Evolutionary conservation across 2,888 invertebrate species (phyloP).

Genomic region (Ophioninae sp.): DNA sequence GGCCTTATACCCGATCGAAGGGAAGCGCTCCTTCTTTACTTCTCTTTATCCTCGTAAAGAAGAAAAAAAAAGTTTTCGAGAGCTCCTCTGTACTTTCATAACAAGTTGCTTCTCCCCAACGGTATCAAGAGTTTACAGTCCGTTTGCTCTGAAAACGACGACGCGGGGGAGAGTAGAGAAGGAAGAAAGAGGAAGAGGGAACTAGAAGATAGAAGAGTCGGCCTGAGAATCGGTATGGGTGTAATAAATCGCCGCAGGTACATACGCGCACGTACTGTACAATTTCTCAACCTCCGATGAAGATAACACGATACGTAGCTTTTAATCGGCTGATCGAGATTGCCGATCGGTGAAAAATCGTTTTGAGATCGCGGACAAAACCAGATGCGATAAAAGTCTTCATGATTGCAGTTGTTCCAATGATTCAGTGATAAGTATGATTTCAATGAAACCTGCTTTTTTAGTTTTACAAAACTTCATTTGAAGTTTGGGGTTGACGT

Average conservation of each 20-base stretch:
- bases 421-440: not conserved
- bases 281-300: conserved; percentile 31
- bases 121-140: conserved; percentile 52
- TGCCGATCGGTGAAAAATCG: not conserved
- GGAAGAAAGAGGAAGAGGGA: not conserved
- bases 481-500: no score
- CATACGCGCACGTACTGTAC: conserved; percentile 1
- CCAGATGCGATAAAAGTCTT: not conserved
- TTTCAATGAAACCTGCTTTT: not conserved
- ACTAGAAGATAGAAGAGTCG: conserved; percentile 1
- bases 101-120: conserved; percentile 28
- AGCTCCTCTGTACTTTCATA: conserved; percentile 16
- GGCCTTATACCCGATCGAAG: conserved; percentile 11
- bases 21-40: not conserved
- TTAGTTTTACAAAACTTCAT: not conserved
- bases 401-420: not conserved
- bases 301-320: conserved; percentile 7
- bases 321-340: not conserved
- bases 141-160: conserved; percentile 44
- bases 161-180: not conserved
- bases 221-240: conserved; percentile 17
- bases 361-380: not conserved
- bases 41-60: conserved; percentile 3
- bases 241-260: conserved; percentile 38
- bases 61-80: conserved; percentile 33